Evolutionary conservation across 2,797 vertebrate genomes (phyloP).

Genomic region (Parauchenoglanis ngamensis): DNA sequence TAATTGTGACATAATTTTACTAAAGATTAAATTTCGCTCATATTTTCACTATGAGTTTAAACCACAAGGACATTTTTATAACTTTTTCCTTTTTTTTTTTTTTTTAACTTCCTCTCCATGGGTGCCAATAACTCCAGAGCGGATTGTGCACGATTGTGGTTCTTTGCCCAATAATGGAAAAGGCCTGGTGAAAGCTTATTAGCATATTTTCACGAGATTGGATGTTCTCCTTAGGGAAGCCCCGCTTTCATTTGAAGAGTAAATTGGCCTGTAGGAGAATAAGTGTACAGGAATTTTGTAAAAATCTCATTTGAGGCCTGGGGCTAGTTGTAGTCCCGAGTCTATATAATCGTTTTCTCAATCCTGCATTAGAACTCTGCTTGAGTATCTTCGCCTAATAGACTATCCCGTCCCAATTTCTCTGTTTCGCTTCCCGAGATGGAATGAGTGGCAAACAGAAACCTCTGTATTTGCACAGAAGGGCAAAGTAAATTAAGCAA

Average conservation of each 20-base stretch:
- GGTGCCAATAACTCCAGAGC: background rate
- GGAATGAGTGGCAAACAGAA: background rate
- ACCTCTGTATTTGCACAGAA: background rate
- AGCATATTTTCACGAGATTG: conserved; percentile 22
- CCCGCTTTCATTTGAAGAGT: conserved; percentile 2
- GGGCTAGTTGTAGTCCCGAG: conserved; percentile 14
- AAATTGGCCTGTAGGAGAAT: conserved; percentile 33
- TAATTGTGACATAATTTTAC: background rate
- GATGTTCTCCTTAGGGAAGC: conserved; percentile 12
- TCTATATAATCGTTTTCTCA: conserved; percentile 37
- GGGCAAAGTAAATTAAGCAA: background rate
- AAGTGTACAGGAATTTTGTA: background rate
- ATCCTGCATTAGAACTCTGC: conserved; percentile 10
- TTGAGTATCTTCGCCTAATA: background rate
- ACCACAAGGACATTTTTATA: background rate
- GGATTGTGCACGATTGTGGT: background rate
- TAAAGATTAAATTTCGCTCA: background rate
- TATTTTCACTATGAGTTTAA: background rate
- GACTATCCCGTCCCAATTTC: background rate
- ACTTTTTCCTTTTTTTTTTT: background rate
- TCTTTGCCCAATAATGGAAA: background rate
- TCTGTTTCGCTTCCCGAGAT: background rate
- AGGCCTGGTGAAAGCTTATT: conserved; percentile 1
- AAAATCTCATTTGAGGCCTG: conserved; percentile 35
- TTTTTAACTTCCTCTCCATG: background rate